phyloP scores from a whole-genome alignment of 2,797 vertebrate species.

The Hylomyscus alleni region DNA sequence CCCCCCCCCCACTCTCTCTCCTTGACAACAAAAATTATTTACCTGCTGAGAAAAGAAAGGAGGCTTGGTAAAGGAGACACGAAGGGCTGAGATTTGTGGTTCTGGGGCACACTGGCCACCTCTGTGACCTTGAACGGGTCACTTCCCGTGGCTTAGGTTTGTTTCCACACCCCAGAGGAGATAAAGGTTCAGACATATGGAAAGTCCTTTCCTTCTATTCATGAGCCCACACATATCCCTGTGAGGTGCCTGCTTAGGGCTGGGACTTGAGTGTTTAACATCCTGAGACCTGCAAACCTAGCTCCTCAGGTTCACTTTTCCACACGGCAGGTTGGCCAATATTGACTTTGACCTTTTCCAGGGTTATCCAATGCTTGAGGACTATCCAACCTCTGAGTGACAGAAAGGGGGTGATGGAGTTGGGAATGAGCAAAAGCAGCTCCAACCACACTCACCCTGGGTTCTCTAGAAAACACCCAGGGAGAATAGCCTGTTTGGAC shows the following conservation, averaged over 20 bases:
- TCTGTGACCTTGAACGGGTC: neutral
- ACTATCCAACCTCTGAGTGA: neutral
- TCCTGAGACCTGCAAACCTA: neutral
- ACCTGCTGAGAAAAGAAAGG: neutral
- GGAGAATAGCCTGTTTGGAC: neutral
- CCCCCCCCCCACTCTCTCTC: neutral
- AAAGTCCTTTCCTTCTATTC: neutral
- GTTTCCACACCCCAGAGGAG: neutral
- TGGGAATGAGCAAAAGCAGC: neutral
- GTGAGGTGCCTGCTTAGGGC: too few species aligned
- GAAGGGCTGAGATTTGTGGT: neutral
- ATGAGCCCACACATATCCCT: neutral
- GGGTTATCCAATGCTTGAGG: neutral
- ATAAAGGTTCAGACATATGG: neutral
- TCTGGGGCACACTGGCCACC: neutral
- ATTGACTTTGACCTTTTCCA: neutral
- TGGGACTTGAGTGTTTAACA: neutral
- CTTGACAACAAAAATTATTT: conserved; percentile 61
- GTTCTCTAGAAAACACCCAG: neutral
- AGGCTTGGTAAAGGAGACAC: neutral
- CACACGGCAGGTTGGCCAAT: neutral
- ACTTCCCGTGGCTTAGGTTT: fast-evolving
- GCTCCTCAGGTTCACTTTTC: neutral
- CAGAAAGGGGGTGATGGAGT: neutral
- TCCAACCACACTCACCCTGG: too few species aligned